phyloP scores from a whole-genome alignment of 2,888 invertebrate genomes.

The Neuroscelio doddi region DNA sequence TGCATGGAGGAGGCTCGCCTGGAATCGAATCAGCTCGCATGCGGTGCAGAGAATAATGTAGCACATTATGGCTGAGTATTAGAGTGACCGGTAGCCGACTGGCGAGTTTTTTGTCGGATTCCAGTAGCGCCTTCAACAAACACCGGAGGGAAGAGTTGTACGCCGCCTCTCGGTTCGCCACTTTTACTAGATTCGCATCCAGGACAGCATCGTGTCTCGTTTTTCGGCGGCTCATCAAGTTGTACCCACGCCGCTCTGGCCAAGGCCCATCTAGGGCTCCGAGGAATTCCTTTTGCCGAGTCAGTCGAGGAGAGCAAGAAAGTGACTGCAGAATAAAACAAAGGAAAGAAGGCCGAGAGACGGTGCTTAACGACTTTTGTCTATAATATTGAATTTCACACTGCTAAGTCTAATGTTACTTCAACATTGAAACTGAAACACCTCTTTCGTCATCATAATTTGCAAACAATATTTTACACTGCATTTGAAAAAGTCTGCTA shows the following conservation, averaged over 20 bases:
- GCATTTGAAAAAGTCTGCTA: too few species aligned
- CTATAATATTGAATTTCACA: conserved; percentile 14
- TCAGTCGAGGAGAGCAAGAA: conserved; percentile 12
- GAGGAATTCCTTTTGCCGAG: conserved; percentile 34
- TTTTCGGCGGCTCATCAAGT: conserved; percentile 52
- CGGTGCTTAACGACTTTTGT: conserved; percentile 14
- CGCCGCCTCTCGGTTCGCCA: conserved; percentile 52
- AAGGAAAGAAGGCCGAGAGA: conserved; percentile 10
- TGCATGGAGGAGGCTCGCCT: conserved; percentile 37
- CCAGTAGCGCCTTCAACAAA: conserved; percentile 70
- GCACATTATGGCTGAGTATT: conserved; percentile 64
- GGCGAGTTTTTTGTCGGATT: conserved; percentile 68
- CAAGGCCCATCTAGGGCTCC: conserved; percentile 34
- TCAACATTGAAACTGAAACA: neutral
- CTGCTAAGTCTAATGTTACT: conserved; percentile 8
- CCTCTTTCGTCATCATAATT: too few species aligned
- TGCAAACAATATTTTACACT: too few species aligned
- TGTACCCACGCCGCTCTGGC: conserved; percentile 8
- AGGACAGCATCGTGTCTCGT: conserved; percentile 56
- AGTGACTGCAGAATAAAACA: conserved; percentile 5
- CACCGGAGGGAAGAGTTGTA: conserved; percentile 55
- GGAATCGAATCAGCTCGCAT: conserved; percentile 51
- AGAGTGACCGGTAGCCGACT: conserved; percentile 67
- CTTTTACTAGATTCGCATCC: conserved; percentile 65
- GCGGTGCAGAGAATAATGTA: conserved; percentile 62